Percentiles rank a stretch among this genome's conserved stretches.
phyloP scores from a whole-genome alignment of 2,888 invertebrate species.

The Eristalis pertinax region DNA sequence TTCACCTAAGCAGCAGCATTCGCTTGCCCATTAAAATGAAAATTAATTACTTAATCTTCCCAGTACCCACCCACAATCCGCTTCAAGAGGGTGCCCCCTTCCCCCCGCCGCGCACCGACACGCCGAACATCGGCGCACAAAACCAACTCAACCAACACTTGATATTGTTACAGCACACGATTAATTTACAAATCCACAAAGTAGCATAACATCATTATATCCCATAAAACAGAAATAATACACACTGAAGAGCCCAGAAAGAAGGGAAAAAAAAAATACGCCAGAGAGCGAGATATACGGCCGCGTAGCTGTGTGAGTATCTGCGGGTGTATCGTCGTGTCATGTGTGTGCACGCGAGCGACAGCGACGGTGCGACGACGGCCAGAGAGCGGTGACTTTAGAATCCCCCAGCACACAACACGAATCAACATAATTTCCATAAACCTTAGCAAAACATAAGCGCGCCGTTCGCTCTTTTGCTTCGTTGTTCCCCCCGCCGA shows the following conservation, averaged over 20 bases:
- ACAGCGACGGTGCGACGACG: no score
- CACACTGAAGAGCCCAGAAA: background rate
- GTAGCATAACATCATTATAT: slow-evolving; percentile 64
- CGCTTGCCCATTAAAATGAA: slow-evolving; percentile 55
- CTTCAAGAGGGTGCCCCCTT: background rate
- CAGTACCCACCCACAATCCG: slow-evolving; percentile 31
- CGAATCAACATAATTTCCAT: slow-evolving; percentile 61
- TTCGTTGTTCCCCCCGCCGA: background rate
- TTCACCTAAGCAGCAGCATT: slow-evolving; percentile 49
- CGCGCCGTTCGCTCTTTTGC: background rate
- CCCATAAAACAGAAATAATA: slow-evolving; percentile 49
- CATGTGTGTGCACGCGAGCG: slow-evolving; percentile 8
- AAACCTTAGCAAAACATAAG: slow-evolving; percentile 47
- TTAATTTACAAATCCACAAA: slow-evolving; percentile 66
- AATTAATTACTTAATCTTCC: slow-evolving; percentile 57
- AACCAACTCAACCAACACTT: slow-evolving; percentile 35
- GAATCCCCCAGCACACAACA: slow-evolving; percentile 32
- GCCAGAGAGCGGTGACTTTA: slow-evolving; percentile 30
- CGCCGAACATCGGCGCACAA: background rate
- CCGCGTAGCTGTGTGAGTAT: background rate
- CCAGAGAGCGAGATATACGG: slow-evolving; percentile 19
- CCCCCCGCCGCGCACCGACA: no score
- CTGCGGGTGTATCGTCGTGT: background rate
- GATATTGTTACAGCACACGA: slow-evolving; percentile 61
- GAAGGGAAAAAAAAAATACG: background rate